Evolutionary conservation across 2,888 invertebrate species (phyloP), one percentile per base, ranked within the genome.

Genomic region (Oeneis ivallda): DNA sequence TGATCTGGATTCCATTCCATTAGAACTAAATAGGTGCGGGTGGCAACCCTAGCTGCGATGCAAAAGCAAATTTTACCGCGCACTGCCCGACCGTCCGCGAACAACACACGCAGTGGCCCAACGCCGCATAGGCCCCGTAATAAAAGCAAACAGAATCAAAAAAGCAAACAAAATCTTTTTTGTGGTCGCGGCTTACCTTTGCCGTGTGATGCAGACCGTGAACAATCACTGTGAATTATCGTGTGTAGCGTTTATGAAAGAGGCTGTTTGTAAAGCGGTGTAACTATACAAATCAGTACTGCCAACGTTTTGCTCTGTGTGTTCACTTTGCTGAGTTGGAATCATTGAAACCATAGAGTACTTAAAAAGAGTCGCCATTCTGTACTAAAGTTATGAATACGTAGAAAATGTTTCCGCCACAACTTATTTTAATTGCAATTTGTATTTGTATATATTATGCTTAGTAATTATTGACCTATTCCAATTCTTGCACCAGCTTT

Each of bases 121-220:
- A 82, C 84, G 81, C 84, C 85, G 78, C 86, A 85, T 81, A 81
- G 83, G 81, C 81, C 78, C 63, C 79, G 81, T 82, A 80, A 83
- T 50, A 86, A 86, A 85, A 85, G 80, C 78, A 85, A 88, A 89
- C 85, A 88, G 57, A 70, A 63, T 63, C 15, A 65, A 69, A 67
- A 65, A 70, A 54, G 58, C 58, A 68, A 68, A 70, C 86, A 88
- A 88, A 87, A 85, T 86, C 86, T 89, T 86, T 86, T 89, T 87
- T 87, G 88, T 79, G 89, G 87, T 86, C 82, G 87, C 86, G 90
- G 88, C 85, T 86, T 83, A 84, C 87, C 87, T 89, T 88, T 88
- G 80, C 84, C 76, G 77, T 75, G 85, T 84, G 83, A 80, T 86
- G 85, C 85, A 91, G 91, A 92, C 91, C 89, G 83, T 90, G 89